Conservation (phyloP, 2,113 vertebrate species). For the Maccullochella peelii region DNA sequence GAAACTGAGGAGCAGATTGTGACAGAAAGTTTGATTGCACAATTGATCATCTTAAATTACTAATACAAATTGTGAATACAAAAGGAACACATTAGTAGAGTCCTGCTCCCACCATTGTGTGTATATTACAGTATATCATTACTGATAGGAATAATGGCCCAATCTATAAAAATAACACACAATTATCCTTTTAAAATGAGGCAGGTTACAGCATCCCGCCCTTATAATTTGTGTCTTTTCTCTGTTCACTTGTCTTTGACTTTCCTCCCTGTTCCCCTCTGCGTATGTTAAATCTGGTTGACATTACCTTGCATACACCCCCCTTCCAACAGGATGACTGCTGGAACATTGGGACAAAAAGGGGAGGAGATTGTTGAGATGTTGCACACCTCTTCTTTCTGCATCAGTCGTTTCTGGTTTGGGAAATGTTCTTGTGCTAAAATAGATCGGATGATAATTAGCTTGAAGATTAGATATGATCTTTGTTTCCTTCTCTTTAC, state of each 20-base stretch:
- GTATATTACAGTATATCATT: too few species aligned
- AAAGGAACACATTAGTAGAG: too few species aligned
- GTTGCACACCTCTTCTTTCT: background rate
- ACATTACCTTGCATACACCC: background rate
- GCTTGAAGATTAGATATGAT: background rate
- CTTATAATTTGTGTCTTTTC: background rate
- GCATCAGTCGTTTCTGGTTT: background rate
- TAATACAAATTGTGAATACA: too few species aligned
- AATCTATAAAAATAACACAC: background rate
- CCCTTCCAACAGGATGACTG: background rate
- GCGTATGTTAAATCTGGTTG: background rate
- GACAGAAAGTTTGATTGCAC: too few species aligned
- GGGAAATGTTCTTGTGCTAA: background rate
- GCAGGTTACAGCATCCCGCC: background rate
- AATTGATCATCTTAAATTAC: too few species aligned
- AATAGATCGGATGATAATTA: slow-evolving; percentile 14
- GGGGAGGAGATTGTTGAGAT: background rate
- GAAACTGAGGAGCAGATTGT: too few species aligned
- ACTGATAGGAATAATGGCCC: background rate
- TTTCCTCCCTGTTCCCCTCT: background rate
- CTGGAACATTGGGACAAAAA: background rate
- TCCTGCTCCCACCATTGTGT: too few species aligned
- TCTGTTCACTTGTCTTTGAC: background rate
- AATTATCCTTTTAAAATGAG: background rate
- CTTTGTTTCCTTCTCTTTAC: background rate